Percentiles rank a stretch among this genome's conserved stretches.
Evolutionary conservation across 2,113 vertebrate genomes (phyloP).

Genomic region (Pelobates fuscus): DNA sequence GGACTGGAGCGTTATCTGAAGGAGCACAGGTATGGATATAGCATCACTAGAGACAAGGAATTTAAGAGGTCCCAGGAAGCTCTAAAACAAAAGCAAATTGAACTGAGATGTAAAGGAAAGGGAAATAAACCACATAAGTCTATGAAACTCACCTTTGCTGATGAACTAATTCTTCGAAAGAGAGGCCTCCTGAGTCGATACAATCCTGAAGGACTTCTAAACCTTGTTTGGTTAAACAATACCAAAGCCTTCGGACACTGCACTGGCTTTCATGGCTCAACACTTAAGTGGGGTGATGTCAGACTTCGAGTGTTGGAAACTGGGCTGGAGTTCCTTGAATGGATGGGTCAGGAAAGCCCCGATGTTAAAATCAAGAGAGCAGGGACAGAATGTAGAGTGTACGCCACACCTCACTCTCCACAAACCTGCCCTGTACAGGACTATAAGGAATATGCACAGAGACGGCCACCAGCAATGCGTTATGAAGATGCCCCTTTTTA

Average conservation of each 20-base stretch:
- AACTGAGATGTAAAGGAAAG: conserved; percentile 79
- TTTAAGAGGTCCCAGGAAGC: conserved; percentile 83
- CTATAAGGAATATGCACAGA: conserved; percentile 82
- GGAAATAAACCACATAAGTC: conserved; percentile 85
- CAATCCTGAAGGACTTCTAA: conserved; percentile 79
- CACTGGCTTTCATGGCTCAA: conserved; percentile 80
- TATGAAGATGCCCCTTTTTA: conserved; percentile 81
- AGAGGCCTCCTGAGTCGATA: conserved; percentile 78
- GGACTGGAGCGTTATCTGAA: conserved; percentile 82
- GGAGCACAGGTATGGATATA: conserved; percentile 79
- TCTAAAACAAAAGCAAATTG: conserved; percentile 81
- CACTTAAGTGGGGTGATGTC: conserved; percentile 82
- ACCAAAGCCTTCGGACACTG: conserved; percentile 82
- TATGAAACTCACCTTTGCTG: conserved; percentile 84
- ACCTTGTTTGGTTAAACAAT: conserved; percentile 84
- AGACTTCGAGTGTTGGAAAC: conserved; percentile 76
- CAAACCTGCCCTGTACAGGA: conserved; percentile 83
- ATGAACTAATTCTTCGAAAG: conserved; percentile 80
- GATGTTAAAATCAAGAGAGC: conserved; percentile 76
- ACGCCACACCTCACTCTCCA: conserved; percentile 76
- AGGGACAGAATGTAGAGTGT: conserved; percentile 74
- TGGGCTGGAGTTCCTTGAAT: conserved; percentile 78
- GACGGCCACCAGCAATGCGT: conserved; percentile 80
- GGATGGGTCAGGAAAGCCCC: conserved; percentile 75
- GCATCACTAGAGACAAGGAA: conserved; percentile 82